phyloP scores from a whole-genome alignment of 2,888 invertebrate species.

The Agonum fuliginosum region DNA sequence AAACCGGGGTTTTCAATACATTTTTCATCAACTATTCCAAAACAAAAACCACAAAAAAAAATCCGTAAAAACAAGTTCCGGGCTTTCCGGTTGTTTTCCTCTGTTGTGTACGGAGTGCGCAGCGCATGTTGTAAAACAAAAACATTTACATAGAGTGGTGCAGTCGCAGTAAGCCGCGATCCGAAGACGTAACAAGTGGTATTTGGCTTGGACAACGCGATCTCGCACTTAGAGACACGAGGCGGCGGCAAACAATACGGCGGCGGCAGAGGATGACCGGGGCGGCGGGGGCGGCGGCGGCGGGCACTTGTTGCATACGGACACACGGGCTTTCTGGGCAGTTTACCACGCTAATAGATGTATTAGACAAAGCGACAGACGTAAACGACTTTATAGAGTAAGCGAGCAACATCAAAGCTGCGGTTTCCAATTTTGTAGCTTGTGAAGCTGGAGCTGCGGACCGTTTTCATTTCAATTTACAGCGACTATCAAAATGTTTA shows the following conservation, averaged over 20 bases:
- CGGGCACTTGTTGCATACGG: conserved; percentile 56
- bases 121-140: conserved; percentile 35
- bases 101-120: conserved; percentile 9
- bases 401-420: background rate
- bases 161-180: background rate
- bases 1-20: background rate
- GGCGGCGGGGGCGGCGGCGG: conserved; percentile 27
- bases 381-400: conserved; percentile 24
- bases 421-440: background rate
- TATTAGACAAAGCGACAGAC: conserved; percentile 51
- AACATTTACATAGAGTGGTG: conserved; percentile 26
- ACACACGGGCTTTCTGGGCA: conserved; percentile 50
- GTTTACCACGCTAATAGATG: conserved; percentile 56
- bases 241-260: conserved; percentile 9
- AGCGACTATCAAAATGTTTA: no score
- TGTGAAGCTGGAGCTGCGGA: no score
- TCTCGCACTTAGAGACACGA: conserved; percentile 40
- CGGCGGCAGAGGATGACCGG: conserved; percentile 28
- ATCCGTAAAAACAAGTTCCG: background rate
- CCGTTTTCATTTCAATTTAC: no score
- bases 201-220: conserved; percentile 51
- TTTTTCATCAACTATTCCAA: conserved; percentile 2
- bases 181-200: conserved; percentile 53
- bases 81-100: conserved; percentile 19
- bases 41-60: background rate